Evolutionary conservation across 2,888 invertebrate genomes (phyloP), one percentile per base, ranked within the genome.

Genomic region (Nephrocerus scutellatus): DNA sequence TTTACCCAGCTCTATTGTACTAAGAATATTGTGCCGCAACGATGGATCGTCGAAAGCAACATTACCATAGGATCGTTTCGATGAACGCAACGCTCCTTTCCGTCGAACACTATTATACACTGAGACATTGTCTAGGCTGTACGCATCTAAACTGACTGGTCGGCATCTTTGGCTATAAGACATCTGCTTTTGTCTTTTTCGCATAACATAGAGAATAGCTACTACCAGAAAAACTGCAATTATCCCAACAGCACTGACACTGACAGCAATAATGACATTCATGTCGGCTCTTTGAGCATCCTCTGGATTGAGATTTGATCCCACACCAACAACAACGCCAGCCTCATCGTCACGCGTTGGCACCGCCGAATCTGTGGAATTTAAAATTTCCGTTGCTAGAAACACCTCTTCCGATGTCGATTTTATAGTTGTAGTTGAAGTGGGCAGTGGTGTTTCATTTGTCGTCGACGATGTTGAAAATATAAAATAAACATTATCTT

Each of bases 1-100:
- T 61, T 81, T 82, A 2, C 81, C 77, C 30, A 93, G 68, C 0
- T 82, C 84, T 16, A 82, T 77, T 57, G 85, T 86, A 54, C 82
- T 84, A 60, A 92, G 72, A 1, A 84, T 79, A 48, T 68, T 68
- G 41, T 63, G 89, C 77, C 30, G 82, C 78, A 30, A 80, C 75
- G 43, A 81, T 4, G 87, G 84, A 70, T 90, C 90, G 62, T 89
- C 89, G 61, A 89, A 91, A 2, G 87, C 89, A 3, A 87, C 86
- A 72, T 91, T 91, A 19, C 89, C 88, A 58, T 89, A 91, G 35
- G 89, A 88, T 42, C 88, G 72, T 62, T 89, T 90, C 34, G 89
- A 90, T 34, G 82, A 77, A 23, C 89, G 73, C 10, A 77, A 69
- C 40, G 78, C 79, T 22, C 78, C 82, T 63, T 87, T 88, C 47